Evolutionary conservation across 2,888 invertebrate species (phyloP).

Genomic region (Calameuta idolon): DNA sequence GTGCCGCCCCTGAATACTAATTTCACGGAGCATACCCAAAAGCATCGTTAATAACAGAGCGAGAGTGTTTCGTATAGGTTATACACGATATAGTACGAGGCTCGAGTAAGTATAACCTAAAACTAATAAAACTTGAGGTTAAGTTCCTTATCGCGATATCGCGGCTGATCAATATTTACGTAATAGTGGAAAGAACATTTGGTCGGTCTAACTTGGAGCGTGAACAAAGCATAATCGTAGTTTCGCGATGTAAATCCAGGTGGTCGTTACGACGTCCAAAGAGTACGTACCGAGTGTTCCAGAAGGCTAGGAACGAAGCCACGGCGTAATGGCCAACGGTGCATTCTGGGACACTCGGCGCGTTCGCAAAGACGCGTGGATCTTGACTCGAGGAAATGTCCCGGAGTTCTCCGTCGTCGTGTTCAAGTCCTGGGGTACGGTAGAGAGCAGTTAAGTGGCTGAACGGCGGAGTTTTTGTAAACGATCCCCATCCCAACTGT

Average conservation of each 20-base stretch:
- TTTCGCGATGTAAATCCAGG: background rate
- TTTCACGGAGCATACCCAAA: constrained; percentile 24
- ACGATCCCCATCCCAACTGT: constrained; percentile 39
- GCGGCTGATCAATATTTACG: background rate
- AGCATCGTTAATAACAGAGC: background rate
- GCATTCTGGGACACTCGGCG: background rate
- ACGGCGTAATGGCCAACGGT: background rate
- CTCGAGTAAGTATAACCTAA: background rate
- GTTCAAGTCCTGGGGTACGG: background rate
- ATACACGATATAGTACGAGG: background rate
- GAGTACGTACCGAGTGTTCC: background rate
- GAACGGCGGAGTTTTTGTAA: constrained; percentile 45
- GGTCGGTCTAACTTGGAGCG: background rate
- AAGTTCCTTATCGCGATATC: background rate
- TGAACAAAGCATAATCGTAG: background rate
- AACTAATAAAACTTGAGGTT: background rate
- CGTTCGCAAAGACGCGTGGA: background rate
- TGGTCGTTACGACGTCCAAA: background rate
- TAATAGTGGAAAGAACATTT: background rate
- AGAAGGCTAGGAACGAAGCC: background rate
- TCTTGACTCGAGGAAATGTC: constrained; percentile 1
- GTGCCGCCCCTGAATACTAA: constrained; percentile 56
- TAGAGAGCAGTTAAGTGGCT: constrained; percentile 21
- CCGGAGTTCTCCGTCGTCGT: background rate
- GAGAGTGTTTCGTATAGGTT: background rate